These are phyloP conservation scores for Lonchura striata DNA, from an alignment of 2,113 vertebrate species.

Conservation along the genomic window DNA sequence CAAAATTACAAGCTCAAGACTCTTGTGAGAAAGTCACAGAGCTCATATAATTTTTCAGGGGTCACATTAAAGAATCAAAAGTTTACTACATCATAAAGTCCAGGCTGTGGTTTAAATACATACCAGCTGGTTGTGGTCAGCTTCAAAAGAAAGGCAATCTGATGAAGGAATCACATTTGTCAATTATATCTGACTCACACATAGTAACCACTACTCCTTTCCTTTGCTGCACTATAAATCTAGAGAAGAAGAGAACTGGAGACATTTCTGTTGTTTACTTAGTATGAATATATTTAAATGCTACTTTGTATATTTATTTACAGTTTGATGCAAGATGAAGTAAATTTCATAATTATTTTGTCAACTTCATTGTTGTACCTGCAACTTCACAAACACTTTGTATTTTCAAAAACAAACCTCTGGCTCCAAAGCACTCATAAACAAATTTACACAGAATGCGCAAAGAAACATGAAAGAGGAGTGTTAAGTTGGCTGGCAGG, in stretches of 20 bases:
- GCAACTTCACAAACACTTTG: neutral
- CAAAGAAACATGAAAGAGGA: neutral
- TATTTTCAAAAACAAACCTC: neutral
- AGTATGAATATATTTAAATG: neutral
- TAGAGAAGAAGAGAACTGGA: neutral
- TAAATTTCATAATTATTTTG: neutral
- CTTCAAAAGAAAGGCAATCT: neutral
- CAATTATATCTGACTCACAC: neutral
- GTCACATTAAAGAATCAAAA: neutral
- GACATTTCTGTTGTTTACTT: neutral
- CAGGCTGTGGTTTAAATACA: neutral
- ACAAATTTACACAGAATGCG: neutral
- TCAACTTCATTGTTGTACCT: neutral
- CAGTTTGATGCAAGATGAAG: neutral
- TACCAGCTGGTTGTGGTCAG: neutral
- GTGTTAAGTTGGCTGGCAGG: neutral
- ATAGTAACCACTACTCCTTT: neutral
- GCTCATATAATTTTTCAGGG: neutral
- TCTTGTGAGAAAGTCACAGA: neutral
- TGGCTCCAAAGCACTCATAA: neutral
- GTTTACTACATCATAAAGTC: neutral
- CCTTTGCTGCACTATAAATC: neutral
- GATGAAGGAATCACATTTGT: neutral
- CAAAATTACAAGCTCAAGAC: neutral
- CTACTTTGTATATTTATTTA: neutral